phyloP scores from a whole-genome alignment of 2,888 invertebrate genomes.

The Rhyacophila evoluta region DNA sequence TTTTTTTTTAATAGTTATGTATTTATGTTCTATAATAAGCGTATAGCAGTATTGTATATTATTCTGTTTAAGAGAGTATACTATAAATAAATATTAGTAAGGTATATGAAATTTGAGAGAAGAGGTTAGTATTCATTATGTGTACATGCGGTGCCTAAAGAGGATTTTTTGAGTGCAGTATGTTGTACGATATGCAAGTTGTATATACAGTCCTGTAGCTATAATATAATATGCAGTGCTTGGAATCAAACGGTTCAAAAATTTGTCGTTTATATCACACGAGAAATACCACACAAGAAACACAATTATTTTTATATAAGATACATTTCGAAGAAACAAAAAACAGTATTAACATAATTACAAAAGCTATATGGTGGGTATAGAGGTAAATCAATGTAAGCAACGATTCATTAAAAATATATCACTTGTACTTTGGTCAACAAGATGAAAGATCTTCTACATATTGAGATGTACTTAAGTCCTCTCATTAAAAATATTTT shows the following conservation, averaged over 20 bases:
- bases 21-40: not conserved
- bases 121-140: not conserved
- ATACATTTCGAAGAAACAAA: not conserved
- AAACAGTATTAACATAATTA: too few relatives aligned
- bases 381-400: too few relatives aligned
- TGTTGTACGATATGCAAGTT: not conserved
- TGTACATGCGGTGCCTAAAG: not conserved
- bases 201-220: not conserved
- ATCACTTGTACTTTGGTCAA: too few relatives aligned
- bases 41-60: not conserved
- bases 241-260: not conserved
- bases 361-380: too few relatives aligned
- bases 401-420: too few relatives aligned
- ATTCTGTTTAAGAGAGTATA: too few relatives aligned
- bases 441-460: too few relatives aligned
- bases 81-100: not conserved
- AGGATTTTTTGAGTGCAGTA: not conserved
- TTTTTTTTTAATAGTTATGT: not conserved
- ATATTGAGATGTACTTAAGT: too few relatives aligned
- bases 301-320: not conserved
- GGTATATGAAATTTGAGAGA: not conserved
- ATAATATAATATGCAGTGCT: slow-evolving; percentile 8
- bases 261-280: not conserved
- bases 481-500: too few relatives aligned
- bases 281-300: not conserved